Evolutionary conservation across 2,888 invertebrate species (phyloP).

Genomic region (Melanophora roralis): DNA sequence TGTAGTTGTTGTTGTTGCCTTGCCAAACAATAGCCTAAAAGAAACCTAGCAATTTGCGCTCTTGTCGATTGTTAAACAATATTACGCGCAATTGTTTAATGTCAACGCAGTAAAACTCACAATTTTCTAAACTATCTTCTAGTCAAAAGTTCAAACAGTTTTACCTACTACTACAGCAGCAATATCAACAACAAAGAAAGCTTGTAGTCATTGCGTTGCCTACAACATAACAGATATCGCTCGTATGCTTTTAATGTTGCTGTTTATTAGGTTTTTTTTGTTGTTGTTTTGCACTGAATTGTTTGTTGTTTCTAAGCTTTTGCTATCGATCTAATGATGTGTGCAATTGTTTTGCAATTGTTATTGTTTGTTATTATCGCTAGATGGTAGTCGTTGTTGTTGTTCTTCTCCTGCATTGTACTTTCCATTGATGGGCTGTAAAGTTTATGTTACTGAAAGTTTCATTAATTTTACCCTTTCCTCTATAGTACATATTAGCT

Average conservation of each 20-base stretch:
- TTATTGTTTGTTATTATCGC: conserved; percentile 48
- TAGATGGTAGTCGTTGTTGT: conserved; percentile 20
- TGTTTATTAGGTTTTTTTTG: background rate
- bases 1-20: conserved; percentile 13
- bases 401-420: conserved; percentile 40
- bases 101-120: conserved; percentile 62
- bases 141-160: background rate
- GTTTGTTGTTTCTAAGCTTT: conserved; percentile 22
- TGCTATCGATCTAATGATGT: conserved; percentile 62
- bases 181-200: conserved; percentile 35
- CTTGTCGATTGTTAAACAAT: conserved; percentile 64
- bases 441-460: conserved; percentile 61
- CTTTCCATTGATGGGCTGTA: conserved; percentile 60
- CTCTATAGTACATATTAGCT: background rate
- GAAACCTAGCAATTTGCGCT: conserved; percentile 64
- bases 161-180: background rate
- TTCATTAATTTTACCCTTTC: conserved; percentile 57
- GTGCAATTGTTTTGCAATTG: conserved; percentile 59
- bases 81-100: conserved; percentile 65
- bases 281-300: conserved; percentile 8
- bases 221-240: conserved; percentile 13
- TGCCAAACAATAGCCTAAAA: conserved; percentile 48
- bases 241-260: conserved; percentile 36
- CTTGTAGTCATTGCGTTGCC: conserved; percentile 37
- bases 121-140: conserved; percentile 17